Base-by-base conservation (phyloP, 2,797 vertebrate genomes). In the Halcyon leucocephala region DNA sequence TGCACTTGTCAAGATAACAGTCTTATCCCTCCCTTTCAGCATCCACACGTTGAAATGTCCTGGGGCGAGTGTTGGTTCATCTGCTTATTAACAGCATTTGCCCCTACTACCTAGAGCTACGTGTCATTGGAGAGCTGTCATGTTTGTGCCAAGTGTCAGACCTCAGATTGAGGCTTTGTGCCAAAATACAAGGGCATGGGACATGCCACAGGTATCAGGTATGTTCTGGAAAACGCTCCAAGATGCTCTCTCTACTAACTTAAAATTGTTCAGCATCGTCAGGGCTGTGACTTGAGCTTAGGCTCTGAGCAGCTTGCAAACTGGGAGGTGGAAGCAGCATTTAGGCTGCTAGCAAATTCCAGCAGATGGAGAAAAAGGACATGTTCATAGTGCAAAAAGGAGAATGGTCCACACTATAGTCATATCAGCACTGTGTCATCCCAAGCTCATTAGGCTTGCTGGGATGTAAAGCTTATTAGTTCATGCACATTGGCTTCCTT, bases 401-500 rank as follows among this genome's bases (percentile, higher is more conserved):
- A 95, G 46, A 58, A 70, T 17, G 49, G 85, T 81, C 77, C 37
- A 61, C 24, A 21, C 19, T 33, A 12, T 6, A 84, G 46, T 49
- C 24, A 8, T 79, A 81, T 76, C 72, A 46, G 31, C 31, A 91
- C 14, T 64, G 33, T 37, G 24, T 54, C 58, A 86, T 86, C 37
- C 49, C 29, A 69, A 86, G 61, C 65, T 95, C 44, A 31, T 55
- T 86, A 76, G 37, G n/a, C 65, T 94, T 83, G 29, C 65, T 93
- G 72, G 88, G 41, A 78, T 51, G 7, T 28, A 79, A 74, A 91
- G 46, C 66, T 91, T 83, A 82, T 89, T 95, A 93, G 14, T 78
- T 88, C 91, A 21, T 14, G 29, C n/a, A 86, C 52, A 48, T 12
- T 94, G 90, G 69, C 73, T 95, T 97, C 80, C 80, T 88, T 81